Percentiles rank a stretch among this genome's conserved stretches.
These are phyloP conservation scores for Acromyrmex heyeri DNA, from an alignment of 1,140 invertebrate species.

Conservation along the genomic window DNA sequence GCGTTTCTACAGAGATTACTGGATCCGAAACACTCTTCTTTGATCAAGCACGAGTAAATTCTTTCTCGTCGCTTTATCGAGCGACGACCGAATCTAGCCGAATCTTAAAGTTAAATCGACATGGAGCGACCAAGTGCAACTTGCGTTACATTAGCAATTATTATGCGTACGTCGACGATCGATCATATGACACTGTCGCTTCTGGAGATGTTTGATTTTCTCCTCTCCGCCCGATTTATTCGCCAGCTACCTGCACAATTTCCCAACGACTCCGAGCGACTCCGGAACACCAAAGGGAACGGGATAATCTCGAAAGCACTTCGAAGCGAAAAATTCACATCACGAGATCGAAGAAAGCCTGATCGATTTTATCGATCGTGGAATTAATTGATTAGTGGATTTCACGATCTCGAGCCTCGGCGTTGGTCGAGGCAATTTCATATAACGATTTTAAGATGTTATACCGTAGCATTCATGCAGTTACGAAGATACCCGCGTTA, in stretches of 20 bases:
- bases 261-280: not conserved
- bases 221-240: not conserved
- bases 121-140: not conserved
- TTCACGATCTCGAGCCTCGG: not conserved
- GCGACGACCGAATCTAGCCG: not conserved
- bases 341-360: not conserved
- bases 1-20: not conserved
- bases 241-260: not conserved
- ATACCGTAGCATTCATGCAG: not conserved
- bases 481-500: not conserved
- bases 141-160: constrained; percentile 59
- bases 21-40: not conserved
- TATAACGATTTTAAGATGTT: not conserved
- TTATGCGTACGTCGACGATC: constrained; percentile 50
- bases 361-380: not conserved
- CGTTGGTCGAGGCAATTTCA: not conserved
- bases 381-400: not conserved
- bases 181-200: constrained; percentile 41
- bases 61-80: constrained; percentile 38
- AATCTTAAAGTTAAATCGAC: not conserved
- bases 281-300: not conserved
- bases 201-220: constrained; percentile 41
- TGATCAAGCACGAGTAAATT: constrained; percentile 11
- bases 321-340: not conserved
- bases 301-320: not conserved